Evolutionary conservation across 1,140 invertebrate species (phyloP).

Genomic region (Drosophila hydei): DNA sequence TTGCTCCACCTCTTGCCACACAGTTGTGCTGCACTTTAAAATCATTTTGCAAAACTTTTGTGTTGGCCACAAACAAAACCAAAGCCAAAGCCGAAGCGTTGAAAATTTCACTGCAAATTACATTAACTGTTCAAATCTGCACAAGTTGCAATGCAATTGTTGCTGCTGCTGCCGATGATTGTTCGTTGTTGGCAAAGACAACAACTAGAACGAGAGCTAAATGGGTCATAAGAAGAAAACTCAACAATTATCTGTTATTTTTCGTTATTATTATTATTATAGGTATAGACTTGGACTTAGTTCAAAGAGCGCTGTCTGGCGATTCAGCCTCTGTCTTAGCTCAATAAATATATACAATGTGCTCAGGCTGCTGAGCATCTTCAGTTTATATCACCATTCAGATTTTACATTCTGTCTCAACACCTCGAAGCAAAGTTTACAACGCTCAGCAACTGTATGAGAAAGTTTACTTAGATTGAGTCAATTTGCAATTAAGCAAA

Average conservation of each 20-base stretch:
- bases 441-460: too few species aligned
- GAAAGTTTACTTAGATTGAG: background rate
- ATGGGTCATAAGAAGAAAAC: conserved; percentile 4
- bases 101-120: conserved; percentile 76
- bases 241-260: background rate
- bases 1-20: conserved; percentile 58
- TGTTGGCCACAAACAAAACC: conserved; percentile 32
- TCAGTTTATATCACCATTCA: too few species aligned
- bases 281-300: too few species aligned
- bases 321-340: too few species aligned
- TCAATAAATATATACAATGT: too few species aligned
- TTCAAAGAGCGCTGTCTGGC: too few species aligned
- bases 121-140: conserved; percentile 49
- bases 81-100: conserved; percentile 59
- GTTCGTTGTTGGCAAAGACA: conserved; percentile 31
- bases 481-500: background rate
- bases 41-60: conserved; percentile 69
- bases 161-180: conserved; percentile 45
- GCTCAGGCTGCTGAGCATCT: too few species aligned
- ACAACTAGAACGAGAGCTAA: conserved; percentile 16
- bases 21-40: conserved; percentile 68
- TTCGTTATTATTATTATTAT: background rate
- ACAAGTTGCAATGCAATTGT: conserved; percentile 13
- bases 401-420: too few species aligned
- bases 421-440: too few species aligned